Base-by-base conservation (phyloP, 2,797 vertebrate species). In the Acridotheres tristis region DNA sequence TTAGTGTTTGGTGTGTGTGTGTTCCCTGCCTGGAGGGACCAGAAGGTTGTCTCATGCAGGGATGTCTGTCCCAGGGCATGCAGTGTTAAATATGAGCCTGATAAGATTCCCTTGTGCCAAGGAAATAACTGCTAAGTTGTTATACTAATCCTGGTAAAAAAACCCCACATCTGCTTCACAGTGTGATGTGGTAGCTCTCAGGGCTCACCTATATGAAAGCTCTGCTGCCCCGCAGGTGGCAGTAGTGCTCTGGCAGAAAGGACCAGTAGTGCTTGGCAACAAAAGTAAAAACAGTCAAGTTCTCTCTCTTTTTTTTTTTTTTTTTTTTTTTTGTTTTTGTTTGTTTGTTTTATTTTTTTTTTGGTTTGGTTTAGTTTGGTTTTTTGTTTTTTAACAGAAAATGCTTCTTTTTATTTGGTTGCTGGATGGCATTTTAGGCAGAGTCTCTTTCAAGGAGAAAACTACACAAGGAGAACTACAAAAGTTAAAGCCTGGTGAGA, bases 141-240 rank as follows among this genome's bases (percentile, higher is more conserved):
- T 53, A 14, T 9, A 25, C 8, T 59, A 32, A 63, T 13, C 13
- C 38, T 68, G 27, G 34, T 61, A 27, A 30, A 66, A 47, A 29
- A 3, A 1, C 7, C n/a, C 47, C 34, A 3, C 40, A 7, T 32
- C 29, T 62, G 38, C 61, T 73, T 51, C 12, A 4, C 71, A n/a
- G 32, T 13, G 27, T 12, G 57, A 16, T 4, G 5, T 1, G 29
- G 43, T 16, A 26, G 32, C 22, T 43, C 61, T 42, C 26, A 13
- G 69, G 50, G 22, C 71, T 54, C 50, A 51, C n/a, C 57, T 53
- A 21, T 38, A 18, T 6, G 13, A 13, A 21, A 74, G 53, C 59
- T 45, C 47, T n/a, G 19, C 47, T 67, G 29, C 48, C 47, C 72
- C 10, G 65, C 47, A 90, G 94, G 83, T 93, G 89, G 95, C 95